Base-by-base conservation (phyloP, 2,113 vertebrate species). In the Rhegmatorhina hoffmannsi region DNA sequence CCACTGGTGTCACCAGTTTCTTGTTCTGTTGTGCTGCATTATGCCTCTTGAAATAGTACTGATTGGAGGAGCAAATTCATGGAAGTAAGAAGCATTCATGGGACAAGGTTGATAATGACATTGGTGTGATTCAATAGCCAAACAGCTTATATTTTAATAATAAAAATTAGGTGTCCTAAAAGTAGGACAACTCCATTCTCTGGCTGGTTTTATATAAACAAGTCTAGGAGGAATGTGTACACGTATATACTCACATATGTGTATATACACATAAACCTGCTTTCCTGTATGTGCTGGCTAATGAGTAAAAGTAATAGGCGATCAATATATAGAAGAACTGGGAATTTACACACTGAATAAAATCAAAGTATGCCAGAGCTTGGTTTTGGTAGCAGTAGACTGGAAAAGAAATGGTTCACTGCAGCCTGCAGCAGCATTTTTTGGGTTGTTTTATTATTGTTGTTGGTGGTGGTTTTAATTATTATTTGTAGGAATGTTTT, bases 241-340 rank as follows among this genome's bases (percentile, higher is more conserved):
- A 10, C 0, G 0, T 53, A 21, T 23, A 7, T 52, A 5, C 36
- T 53, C 15, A 17, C 15, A 17, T 7, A 5, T 2, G 6, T 40
- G 8, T 33, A 8, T 13, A 15, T 36, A 46, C 50, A 28, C 2
- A 4, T 43, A 13, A 13, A 19, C 11, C n/a, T 60, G 34, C 34
- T 75, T 59, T 49, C 47, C 58, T 86, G n/a, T 16, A 2, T 17
- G 7, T 67, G 43, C 58, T 89, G 47, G 21, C 21, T 87, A 58
- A 31, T 55, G 68, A 84, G n/a, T 26, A 36, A 26, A 68, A 80
- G 33, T 28, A 50, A 36, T 21, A 67, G 40, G 66, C 16, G n/a
- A 23, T 69, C 40, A 63, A 25, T 40, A 14, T 43, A 6, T 34
- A 40, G 44, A 74, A 58, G 10, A 49, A 33, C 8, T 67, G 25